Base-by-base conservation (phyloP, 2,888 invertebrate species). In the Drosophila birchii region DNA sequence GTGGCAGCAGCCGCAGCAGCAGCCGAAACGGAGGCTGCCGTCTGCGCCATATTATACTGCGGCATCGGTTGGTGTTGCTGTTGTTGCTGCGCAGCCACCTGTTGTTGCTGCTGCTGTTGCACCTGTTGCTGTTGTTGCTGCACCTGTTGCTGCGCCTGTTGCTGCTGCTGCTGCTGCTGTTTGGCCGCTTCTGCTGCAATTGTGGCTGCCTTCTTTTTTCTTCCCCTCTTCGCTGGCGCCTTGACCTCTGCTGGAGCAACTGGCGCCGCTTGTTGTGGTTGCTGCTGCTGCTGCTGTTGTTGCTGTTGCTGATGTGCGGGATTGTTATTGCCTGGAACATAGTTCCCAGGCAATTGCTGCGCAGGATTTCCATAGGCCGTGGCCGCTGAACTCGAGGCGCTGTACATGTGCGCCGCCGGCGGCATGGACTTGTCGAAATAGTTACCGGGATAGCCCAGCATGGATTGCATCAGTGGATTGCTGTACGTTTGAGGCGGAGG, bases 341-440 rank as follows among this genome's bases (percentile, higher is more conserved):
- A 80, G 64, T 80, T 81, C 16, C 87, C 80, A 5, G 88, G 88
- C 77, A 90, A 68, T 55, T 91, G 91, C 18, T 89, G 89, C 0
- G 86, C 86, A 0, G 90, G 82, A 77, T 90, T 91, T 0, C 90
- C 90, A 54, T 90, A 90, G 1, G 87, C 82, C 0, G 78, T 45
- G 2, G 88, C 84, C 23, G 86, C 88, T 29, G 88, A 71, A 18
- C 81, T 88, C 0, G 86, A 73, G 4, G 88, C 88, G 69, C 93
- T 94, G 80, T 94, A 94, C 92, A 94, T 94, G 59, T 94, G 94
- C 0, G 94, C 94, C 1, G 94, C 94, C 90, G 94, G 94, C 85
- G 94, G 94, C 91, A 94, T 94, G 32, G 93, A 93, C 89, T 95
- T 94, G 55, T 95, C 94, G 71, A 94, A 94, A 79, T 94, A 95